Base-by-base conservation (phyloP, 1,140 invertebrate species). In the Matsumurasca onukii region DNA sequence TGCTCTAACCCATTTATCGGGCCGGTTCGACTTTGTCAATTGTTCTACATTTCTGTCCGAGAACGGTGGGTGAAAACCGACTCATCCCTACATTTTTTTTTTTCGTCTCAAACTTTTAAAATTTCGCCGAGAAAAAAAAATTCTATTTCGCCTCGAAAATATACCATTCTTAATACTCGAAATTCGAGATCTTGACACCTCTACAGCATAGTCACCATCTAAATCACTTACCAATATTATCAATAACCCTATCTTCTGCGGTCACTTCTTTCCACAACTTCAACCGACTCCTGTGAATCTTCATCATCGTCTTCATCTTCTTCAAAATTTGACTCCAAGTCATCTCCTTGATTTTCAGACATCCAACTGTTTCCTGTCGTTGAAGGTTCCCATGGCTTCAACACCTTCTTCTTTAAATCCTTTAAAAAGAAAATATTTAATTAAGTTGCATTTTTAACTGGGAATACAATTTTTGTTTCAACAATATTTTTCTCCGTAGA, bases 151-250 rank as follows among this genome's bases (percentile, higher is more conserved):
- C 34, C 17, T 45, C 9, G 34, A 9, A 45, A 45, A 45, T 17
- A 45, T 45, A 45, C 17, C 34, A 12, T 45, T 45, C 9, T 45
- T 17, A 45, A 45, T 45, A 12, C 17, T 12, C 17, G 34, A 17
- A 45, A 45, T 17, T 9, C 34, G 9, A 12, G 17, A 45, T 45
- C 9, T 45, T 45, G 17, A 9, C 17, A 17, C 17, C 9, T 45
- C 34, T 12, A 45, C 34, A 45, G 17, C 34, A 12, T 9, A 45
- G 34, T 45, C 34, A 45, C 9, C 9, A 45, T 17, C 34, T 12
- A 45, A 17, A 12, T 17, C 34, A 71, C 69, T 78, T 78, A 83
- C 82, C 77, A 73, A 82, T 80, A 69, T 77, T 74, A 27, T 76
- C 76, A 29, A 77, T 52, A 34, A 78, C 73, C 66, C 76, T 75